These are phyloP conservation scores for Craterocephalus amniculus DNA, from an alignment of 2,797 vertebrate genomes.

Conservation along the genomic window DNA sequence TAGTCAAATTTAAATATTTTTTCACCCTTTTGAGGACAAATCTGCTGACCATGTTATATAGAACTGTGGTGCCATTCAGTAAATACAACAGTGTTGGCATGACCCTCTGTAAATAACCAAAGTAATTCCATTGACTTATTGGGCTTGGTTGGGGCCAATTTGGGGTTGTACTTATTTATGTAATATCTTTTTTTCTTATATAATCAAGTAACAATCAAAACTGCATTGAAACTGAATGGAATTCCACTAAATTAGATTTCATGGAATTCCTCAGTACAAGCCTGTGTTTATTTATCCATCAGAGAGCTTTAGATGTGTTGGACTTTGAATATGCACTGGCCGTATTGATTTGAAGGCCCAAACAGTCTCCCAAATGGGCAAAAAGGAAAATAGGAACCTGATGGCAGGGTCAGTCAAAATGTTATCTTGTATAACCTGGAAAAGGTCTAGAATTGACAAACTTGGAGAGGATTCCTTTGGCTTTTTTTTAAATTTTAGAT, in stretches of 20 bases:
- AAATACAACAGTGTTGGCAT: neutral
- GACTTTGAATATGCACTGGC: slow-evolving; percentile 34
- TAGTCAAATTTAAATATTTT: neutral
- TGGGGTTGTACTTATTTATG: slow-evolving; percentile 1
- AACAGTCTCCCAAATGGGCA: neutral
- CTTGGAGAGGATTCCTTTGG: neutral
- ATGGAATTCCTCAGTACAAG: slow-evolving; percentile 20
- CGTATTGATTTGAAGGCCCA: slow-evolving; percentile 43
- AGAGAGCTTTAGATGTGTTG: slow-evolving; percentile 39
- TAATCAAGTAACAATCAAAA: neutral
- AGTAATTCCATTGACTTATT: neutral
- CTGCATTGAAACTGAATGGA: slow-evolving; percentile 3
- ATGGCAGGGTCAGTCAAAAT: neutral
- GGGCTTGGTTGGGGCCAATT: neutral
- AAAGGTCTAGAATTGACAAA: neutral
- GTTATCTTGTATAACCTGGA: neutral
- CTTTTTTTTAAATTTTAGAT: too few relatives aligned
- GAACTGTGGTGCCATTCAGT: neutral
- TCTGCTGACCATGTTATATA: slow-evolving; percentile 3
- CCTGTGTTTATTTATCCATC: slow-evolving; percentile 9
- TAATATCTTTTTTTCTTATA: neutral
- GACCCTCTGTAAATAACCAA: neutral
- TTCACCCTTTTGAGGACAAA: neutral
- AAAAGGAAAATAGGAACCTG: slow-evolving; percentile 6
- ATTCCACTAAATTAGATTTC: slow-evolving; percentile 18